Evolutionary conservation across 2,113 vertebrate genomes (phyloP), one percentile per base, ranked within the genome.

Genomic region (Vulpes vulpes): DNA sequence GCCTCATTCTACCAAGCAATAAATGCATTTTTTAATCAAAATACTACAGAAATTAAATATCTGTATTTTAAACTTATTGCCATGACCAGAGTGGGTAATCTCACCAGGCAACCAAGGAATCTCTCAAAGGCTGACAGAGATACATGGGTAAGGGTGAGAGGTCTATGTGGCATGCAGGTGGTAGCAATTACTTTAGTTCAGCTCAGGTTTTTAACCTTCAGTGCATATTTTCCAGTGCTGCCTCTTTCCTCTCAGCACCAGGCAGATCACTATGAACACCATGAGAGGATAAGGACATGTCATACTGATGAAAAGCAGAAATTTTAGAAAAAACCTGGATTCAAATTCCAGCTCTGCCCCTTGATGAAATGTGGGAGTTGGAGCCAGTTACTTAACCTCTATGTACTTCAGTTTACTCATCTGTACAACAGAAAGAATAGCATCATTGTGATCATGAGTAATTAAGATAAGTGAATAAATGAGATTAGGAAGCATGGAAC

Each of bases 1-100:
- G 23, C 22, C 23, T 87, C 51, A 60, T 8, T 49, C 55, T 67
- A 62, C 57, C 38, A 92, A 23, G 15, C 15, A 32, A 51, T 38
- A 71, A 65, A 65, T 53, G 14, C 20, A 49, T 60, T 51, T 35
- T 32, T 82, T 57, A 89, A 95, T 96, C 49, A 81, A 90, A 85
- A 27, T 83, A 69, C 32, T 71, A 69, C 5, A 82, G 60, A 73
- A 95, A 74, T 32, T 53, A 27, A 38, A 25, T 35, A n/a, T 65
- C 14, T 78, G 10, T 84, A 32, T 83, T 76, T 62, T 69, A 82
- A 94, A 78, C 10, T 43, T 67, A 67, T 35, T 32, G 62, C 43
- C 76, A 49, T 38, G 49, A 51, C 1, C 11, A n/a, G 20, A 86
- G 65, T 23, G 82, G 23, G 65, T 4, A 74, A 65, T 35, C 12